Conservation (phyloP, 2,113 vertebrate species). For the Chlorodrepanis virens region DNA sequence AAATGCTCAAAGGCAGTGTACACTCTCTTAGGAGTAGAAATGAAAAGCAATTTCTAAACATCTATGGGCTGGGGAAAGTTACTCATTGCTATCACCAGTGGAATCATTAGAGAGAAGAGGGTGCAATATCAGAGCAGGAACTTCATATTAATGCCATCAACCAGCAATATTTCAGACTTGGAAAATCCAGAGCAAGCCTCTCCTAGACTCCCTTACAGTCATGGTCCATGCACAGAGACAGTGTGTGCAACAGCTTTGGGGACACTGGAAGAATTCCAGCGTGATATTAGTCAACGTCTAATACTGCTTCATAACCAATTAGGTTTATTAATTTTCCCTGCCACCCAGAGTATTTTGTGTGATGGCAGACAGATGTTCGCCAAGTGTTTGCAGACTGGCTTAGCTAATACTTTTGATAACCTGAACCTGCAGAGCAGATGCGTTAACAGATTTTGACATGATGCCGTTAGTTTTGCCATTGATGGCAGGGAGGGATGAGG, state of each 20-base stretch:
- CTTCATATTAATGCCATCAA: not conserved
- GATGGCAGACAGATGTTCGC: constrained; percentile 59
- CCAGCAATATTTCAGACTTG: not conserved
- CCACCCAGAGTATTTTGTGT: constrained; percentile 32
- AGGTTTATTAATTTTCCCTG: constrained; percentile 45
- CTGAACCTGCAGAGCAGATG: constrained; percentile 19
- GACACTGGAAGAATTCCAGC: constrained; percentile 26
- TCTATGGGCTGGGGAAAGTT: not conserved
- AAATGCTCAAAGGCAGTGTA: not conserved
- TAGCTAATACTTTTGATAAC: constrained; percentile 31
- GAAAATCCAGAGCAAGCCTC: not conserved
- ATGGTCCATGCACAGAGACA: not conserved
- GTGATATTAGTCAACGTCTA: constrained; percentile 6
- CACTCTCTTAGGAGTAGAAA: not conserved
- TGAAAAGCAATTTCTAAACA: not conserved
- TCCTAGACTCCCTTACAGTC: not conserved
- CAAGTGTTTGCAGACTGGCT: constrained; percentile 47
- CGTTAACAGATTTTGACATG: constrained; percentile 32
- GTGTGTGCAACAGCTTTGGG: not conserved
- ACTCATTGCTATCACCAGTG: not conserved
- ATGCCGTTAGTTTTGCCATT: constrained; percentile 34
- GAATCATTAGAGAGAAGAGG: not conserved
- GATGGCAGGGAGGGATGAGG: not conserved
- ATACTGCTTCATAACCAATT: constrained; percentile 62
- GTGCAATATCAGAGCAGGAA: not conserved